Percentiles rank a stretch among this genome's conserved stretches.
phyloP scores from a whole-genome alignment of 2,888 invertebrate genomes.

The Sceliomorpha sp. region DNA sequence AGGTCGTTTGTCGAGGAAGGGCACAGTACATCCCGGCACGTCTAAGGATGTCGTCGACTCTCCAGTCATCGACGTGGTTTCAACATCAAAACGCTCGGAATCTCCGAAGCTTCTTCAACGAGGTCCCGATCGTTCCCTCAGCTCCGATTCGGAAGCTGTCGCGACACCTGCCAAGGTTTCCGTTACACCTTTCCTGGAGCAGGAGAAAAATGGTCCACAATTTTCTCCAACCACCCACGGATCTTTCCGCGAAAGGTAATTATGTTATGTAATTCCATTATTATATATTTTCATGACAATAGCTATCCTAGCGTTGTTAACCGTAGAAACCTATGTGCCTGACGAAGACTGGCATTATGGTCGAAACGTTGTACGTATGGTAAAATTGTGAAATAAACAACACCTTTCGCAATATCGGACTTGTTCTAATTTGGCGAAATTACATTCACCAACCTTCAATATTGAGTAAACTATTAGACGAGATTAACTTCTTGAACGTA shows the following conservation, averaged over 20 bases:
- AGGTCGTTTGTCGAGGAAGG: conserved; percentile 79
- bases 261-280: not conserved
- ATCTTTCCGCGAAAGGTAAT: conserved; percentile 76
- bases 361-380: too few relatives aligned
- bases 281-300: too few relatives aligned
- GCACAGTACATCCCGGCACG: conserved; percentile 61
- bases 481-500: too few relatives aligned
- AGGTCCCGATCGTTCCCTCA: conserved; percentile 82
- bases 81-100: conserved; percentile 9
- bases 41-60: conserved; percentile 1
- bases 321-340: too few relatives aligned
- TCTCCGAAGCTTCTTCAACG: conserved; percentile 54
- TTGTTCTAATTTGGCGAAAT: too few relatives aligned
- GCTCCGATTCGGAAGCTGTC: conserved; percentile 87
- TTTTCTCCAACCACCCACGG: conserved; percentile 65
- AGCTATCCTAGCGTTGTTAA: too few relatives aligned
- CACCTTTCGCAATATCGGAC: too few relatives aligned
- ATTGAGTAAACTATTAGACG: too few relatives aligned
- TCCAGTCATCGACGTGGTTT: too few relatives aligned
- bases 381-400: too few relatives aligned
- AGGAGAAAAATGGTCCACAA: conserved; percentile 68
- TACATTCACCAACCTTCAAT: too few relatives aligned
- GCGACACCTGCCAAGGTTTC: conserved; percentile 84
- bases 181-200: conserved; percentile 70
- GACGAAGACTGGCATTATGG: conserved; percentile 6